A percentile compares a stretch with the other conserved stretches of the same genome.
Conservation (phyloP, 2,113 vertebrate genomes). For the Pseudorasbora parva region DNA sequence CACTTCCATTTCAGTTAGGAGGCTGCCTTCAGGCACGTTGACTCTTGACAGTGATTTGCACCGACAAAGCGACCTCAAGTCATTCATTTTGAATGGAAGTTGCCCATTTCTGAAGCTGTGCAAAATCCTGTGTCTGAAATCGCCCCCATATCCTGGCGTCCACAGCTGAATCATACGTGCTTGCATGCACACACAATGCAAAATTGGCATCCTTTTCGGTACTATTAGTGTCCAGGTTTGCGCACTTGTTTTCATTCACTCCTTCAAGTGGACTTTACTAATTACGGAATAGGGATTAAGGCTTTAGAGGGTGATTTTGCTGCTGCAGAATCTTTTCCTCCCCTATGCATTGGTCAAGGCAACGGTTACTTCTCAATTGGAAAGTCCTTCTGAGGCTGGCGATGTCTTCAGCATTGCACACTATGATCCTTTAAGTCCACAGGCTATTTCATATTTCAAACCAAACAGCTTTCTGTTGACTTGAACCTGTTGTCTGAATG, state of each 20-base stretch:
- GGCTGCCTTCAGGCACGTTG: neutral
- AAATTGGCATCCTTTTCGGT: neutral
- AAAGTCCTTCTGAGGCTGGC: neutral
- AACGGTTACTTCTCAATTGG: neutral
- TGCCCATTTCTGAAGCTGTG: neutral
- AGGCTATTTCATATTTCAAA: neutral
- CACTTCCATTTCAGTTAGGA: neutral
- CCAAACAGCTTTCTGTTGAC: neutral
- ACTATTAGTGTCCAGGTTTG: too few species aligned
- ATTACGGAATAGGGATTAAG: neutral
- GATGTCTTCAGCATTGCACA: neutral
- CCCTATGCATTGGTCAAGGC: neutral
- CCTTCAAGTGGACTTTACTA: neutral
- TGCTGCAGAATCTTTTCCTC: neutral
- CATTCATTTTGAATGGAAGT: neutral
- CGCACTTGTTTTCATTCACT: neutral
- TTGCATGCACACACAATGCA: neutral
- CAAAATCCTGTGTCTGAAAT: neutral
- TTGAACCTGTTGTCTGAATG: neutral
- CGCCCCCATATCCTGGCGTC: neutral
- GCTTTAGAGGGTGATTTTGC: neutral
- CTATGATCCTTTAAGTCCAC: neutral
- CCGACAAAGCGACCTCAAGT: neutral
- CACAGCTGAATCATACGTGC: neutral
- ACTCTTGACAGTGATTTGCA: neutral